phyloP scores from a whole-genome alignment of 2,888 invertebrate species.

The Muschampia plurimacula region DNA sequence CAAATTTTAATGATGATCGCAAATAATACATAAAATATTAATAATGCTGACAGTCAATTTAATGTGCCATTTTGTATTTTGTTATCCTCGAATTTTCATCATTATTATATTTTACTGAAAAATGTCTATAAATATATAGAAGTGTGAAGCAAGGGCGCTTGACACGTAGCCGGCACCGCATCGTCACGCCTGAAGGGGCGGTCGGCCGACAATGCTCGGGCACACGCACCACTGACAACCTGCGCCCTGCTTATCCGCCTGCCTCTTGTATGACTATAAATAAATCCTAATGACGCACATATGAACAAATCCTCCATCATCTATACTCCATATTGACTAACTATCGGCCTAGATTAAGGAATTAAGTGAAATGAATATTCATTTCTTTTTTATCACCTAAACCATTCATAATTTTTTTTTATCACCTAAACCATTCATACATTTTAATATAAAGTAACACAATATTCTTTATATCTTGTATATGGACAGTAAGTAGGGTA shows the following conservation, averaged over 20 bases:
- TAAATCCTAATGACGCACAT: slow-evolving; percentile 55
- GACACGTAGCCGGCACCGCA: slow-evolving; percentile 37
- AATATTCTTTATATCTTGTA: too few relatives aligned
- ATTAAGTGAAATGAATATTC: neutral
- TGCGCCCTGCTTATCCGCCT: slow-evolving; percentile 55
- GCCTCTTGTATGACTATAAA: slow-evolving; percentile 64
- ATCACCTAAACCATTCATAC: neutral
- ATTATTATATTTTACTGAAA: neutral
- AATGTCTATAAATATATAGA: slow-evolving; percentile 33
- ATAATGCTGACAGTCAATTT: neutral
- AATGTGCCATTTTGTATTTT: neutral
- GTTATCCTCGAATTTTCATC: neutral
- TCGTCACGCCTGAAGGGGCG: slow-evolving; percentile 67
- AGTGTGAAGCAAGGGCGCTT: slow-evolving; percentile 33
- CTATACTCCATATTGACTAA: slow-evolving; percentile 35
- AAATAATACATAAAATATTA: too few relatives aligned
- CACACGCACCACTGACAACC: slow-evolving; percentile 71
- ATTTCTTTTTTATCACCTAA: neutral
- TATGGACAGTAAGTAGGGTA: too few relatives aligned
- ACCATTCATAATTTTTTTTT: neutral
- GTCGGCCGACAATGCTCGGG: slow-evolving; percentile 55
- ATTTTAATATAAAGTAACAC: neutral
- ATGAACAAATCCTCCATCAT: slow-evolving; percentile 43
- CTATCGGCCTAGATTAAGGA: slow-evolving; percentile 27
- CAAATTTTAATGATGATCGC: too few relatives aligned